phyloP scores from a whole-genome alignment of 2,113 vertebrate genomes.

The Cottus gobio region DNA sequence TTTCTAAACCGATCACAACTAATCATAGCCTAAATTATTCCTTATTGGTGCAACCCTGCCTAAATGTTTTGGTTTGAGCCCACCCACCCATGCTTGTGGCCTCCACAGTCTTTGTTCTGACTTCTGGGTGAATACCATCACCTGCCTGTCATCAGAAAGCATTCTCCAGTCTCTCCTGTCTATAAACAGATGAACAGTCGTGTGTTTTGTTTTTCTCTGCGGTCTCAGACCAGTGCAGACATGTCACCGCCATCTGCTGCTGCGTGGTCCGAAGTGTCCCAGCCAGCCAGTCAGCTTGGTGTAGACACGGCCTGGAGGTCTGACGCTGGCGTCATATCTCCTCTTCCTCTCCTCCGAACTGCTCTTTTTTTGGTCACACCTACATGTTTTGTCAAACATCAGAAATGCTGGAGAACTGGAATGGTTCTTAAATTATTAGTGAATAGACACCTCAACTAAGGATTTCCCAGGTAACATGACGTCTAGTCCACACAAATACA shows the following conservation, averaged over 20 bases:
- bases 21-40: neutral
- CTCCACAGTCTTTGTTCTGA: neutral
- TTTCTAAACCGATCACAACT: neutral
- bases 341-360: neutral
- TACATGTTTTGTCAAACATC: neutral
- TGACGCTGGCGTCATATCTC: slow-evolving; percentile 9
- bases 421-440: neutral
- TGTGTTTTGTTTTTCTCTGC: slow-evolving; percentile 18
- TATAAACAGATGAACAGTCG: slow-evolving; percentile 1
- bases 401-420: neutral
- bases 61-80: neutral
- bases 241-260: slow-evolving; percentile 61
- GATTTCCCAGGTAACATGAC: too few relatives aligned
- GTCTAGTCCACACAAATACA: neutral
- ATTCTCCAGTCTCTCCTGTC: slow-evolving; percentile 6
- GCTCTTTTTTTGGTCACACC: neutral
- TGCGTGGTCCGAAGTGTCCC: slow-evolving; percentile 35
- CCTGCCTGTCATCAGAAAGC: neutral
- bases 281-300: slow-evolving; percentile 16
- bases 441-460: too few relatives aligned
- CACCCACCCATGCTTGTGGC: neutral
- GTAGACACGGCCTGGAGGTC: neutral
- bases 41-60: neutral
- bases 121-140: slow-evolving; percentile 2
- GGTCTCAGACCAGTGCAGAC: slow-evolving; percentile 37